A percentile compares a stretch with the other conserved stretches of the same genome.
Evolutionary conservation across 2,797 vertebrate species (phyloP).

Genomic region (Rhinoraja longicauda): DNA sequence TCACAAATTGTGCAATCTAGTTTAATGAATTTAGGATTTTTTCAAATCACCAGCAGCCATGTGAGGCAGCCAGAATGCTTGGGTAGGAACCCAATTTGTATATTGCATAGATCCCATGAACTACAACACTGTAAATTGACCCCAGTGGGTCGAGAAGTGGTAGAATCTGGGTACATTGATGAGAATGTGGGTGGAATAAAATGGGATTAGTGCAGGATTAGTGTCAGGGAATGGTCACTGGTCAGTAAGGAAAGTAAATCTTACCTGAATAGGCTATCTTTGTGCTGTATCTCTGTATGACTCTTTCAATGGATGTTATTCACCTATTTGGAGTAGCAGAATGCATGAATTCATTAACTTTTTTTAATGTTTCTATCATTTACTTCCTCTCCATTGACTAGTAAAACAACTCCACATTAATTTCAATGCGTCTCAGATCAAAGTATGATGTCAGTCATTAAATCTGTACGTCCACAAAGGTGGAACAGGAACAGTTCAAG

Average conservation of each 20-base stretch:
- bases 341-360: background rate
- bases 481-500: background rate
- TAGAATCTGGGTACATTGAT: too few species aligned
- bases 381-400: background rate
- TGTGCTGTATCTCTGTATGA: background rate
- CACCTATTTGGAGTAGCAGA: background rate
- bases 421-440: background rate
- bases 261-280: too few species aligned
- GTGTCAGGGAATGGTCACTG: too few species aligned
- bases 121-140: too few species aligned
- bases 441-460: conserved; percentile 7
- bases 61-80: background rate
- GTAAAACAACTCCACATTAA: background rate
- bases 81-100: background rate
- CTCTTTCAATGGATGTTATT: background rate
- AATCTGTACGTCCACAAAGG: background rate
- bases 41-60: background rate
- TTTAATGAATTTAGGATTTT: background rate
- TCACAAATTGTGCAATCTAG: background rate
- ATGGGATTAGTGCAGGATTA: too few species aligned
- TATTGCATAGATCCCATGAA: background rate
- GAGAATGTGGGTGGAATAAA: too few species aligned
- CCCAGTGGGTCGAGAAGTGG: too few species aligned
- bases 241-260: too few species aligned
- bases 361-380: background rate